These are phyloP conservation scores for Arrhopalites spinosus DNA, from an alignment of 2,888 invertebrate genomes.

Conservation along the genomic window DNA sequence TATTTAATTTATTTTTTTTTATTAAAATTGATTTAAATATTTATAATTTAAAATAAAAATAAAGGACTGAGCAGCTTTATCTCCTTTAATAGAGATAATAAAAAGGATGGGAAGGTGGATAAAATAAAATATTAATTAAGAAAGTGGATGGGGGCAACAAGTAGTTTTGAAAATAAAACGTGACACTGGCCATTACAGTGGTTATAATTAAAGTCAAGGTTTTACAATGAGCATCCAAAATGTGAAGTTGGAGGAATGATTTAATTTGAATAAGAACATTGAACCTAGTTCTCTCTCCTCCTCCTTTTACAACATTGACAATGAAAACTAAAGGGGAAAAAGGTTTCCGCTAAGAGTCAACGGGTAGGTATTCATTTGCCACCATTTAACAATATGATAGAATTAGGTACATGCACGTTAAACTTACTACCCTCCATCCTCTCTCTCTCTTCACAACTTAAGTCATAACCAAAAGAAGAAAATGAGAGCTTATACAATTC, in stretches of 20 bases:
- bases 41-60: no score
- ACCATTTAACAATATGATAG: slow-evolving; percentile 23
- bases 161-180: slow-evolving; percentile 5
- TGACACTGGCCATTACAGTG: neutral
- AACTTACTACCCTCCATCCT: slow-evolving; percentile 5
- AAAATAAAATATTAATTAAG: neutral
- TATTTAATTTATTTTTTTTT: no score
- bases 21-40: no score
- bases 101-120: neutral
- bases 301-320: neutral
- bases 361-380: slow-evolving; percentile 17
- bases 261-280: neutral
- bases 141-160: no score
- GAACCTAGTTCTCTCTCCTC: neutral
- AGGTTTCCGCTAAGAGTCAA: slow-evolving; percentile 8
- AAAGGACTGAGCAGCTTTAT: no score
- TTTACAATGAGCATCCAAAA: neutral
- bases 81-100: no score
- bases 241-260: neutral
- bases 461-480: slow-evolving; percentile 16
- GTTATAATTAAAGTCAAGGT: neutral
- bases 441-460: neutral
- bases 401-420: slow-evolving; percentile 20
- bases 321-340: slow-evolving; percentile 4
- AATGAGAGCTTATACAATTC: slow-evolving; percentile 25